Evolutionary conservation across 2,113 vertebrate species (phyloP).

Genomic region (Notarius quadriscutis): DNA sequence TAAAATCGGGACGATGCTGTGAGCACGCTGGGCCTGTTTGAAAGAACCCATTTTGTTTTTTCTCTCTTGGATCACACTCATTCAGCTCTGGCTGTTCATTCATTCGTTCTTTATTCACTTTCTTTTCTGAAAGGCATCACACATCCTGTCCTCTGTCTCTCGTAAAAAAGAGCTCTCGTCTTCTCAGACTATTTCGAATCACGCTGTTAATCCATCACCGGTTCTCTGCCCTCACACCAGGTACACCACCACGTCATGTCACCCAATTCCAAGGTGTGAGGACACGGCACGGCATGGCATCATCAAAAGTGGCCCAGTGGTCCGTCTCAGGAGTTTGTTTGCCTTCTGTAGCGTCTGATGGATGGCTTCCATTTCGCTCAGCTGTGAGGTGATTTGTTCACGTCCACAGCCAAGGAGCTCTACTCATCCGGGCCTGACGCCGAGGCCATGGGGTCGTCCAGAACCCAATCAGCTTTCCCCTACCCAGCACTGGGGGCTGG

Average conservation of each 20-base stretch:
- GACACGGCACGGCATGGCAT: conserved; percentile 38
- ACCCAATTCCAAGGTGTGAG: neutral
- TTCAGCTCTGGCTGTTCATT: neutral
- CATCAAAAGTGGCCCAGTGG: conserved; percentile 45
- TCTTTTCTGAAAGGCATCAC: neutral
- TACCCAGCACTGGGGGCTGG: neutral
- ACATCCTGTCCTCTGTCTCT: neutral
- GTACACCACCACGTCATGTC: neutral
- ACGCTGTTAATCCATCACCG: neutral
- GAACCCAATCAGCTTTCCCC: conserved; percentile 21
- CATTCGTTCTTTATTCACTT: neutral
- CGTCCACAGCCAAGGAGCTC: conserved; percentile 29
- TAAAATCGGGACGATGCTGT: conserved; percentile 18
- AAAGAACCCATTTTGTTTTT: neutral
- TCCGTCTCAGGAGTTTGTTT: conserved; percentile 35
- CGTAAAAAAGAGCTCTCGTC: neutral
- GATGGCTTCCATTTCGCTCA: conserved; percentile 60
- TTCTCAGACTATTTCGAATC: neutral
- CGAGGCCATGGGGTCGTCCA: neutral
- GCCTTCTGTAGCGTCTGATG: conserved; percentile 49
- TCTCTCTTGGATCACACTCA: neutral
- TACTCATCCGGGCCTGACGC: neutral
- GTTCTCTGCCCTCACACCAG: neutral
- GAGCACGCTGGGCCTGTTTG: neutral
- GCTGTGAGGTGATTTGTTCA: conserved; percentile 54